Percentiles rank a stretch among this genome's conserved stretches.
Evolutionary conservation across 1,140 invertebrate species (phyloP).

Genomic region (Cydia strobilella): DNA sequence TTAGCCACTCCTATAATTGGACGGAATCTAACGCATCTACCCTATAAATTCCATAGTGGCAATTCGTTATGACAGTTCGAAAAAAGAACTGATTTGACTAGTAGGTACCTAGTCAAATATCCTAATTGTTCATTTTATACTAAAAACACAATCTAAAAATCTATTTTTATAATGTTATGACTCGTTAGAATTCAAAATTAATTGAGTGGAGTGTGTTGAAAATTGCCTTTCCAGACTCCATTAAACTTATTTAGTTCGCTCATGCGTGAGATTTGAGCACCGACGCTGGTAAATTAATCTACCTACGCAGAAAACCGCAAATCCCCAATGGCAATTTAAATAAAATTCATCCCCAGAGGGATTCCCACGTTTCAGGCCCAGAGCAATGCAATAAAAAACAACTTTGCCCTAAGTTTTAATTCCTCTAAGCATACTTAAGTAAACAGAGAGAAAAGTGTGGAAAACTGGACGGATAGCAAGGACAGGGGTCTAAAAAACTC

Average conservation of each 20-base stretch:
- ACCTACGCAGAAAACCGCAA: constrained; percentile 7
- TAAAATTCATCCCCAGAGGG: constrained; percentile 16
- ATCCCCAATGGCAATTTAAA: constrained; percentile 22
- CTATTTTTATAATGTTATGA: constrained; percentile 23
- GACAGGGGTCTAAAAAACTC: constrained; percentile 40
- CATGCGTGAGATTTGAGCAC: constrained; percentile 20
- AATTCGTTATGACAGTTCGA: too few species aligned
- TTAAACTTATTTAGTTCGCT: constrained; percentile 26
- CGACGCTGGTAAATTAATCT: constrained; percentile 3
- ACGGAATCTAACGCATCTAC: too few species aligned
- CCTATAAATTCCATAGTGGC: too few species aligned
- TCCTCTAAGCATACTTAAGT: constrained; percentile 55
- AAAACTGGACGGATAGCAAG: constrained; percentile 50
- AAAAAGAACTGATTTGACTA: too few species aligned
- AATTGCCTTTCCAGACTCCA: constrained; percentile 32
- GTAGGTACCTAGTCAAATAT: not conserved
- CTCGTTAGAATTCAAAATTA: constrained; percentile 8
- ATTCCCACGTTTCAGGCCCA: constrained; percentile 29
- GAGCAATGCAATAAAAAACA: constrained; percentile 44
- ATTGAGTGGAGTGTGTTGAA: constrained; percentile 24
- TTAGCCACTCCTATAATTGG: too few species aligned
- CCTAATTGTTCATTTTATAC: not conserved
- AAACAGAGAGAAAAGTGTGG: constrained; percentile 54
- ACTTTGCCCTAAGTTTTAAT: constrained; percentile 58
- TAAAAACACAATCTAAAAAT: not conserved